Percentiles rank a stretch among this genome's conserved stretches.
These are phyloP conservation scores for Dendrolimus kikuchii DNA, from an alignment of 1,140 invertebrate species.

Conservation along the genomic window DNA sequence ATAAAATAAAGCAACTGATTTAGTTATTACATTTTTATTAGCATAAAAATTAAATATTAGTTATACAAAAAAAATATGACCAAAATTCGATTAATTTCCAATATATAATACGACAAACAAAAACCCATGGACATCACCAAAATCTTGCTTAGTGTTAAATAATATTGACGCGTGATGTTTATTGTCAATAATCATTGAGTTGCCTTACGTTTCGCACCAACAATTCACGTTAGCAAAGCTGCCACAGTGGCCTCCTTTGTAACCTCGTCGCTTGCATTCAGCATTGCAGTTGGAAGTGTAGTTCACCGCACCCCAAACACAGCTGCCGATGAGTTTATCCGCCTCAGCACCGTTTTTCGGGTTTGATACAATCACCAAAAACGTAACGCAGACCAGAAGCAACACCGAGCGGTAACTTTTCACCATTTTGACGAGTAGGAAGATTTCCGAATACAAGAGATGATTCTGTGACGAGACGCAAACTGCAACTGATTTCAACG, in stretches of 20 bases:
- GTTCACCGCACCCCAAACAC: conserved; percentile 24
- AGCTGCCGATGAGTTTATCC: conserved; percentile 23
- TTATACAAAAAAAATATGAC: too few relatives aligned
- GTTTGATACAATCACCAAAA: conserved; percentile 18
- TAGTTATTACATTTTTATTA: too few relatives aligned
- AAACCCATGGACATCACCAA: neutral
- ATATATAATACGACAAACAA: too few relatives aligned
- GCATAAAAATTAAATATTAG: too few relatives aligned
- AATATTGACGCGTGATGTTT: neutral
- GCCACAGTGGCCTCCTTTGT: conserved; percentile 25
- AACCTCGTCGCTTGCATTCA: conserved; percentile 24
- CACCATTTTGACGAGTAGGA: neutral
- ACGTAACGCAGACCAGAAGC: conserved; percentile 19
- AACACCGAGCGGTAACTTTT: conserved; percentile 9
- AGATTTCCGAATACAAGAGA: neutral
- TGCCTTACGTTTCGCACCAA: conserved; percentile 19
- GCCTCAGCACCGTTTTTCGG: conserved; percentile 14
- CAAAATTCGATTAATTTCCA: too few relatives aligned
- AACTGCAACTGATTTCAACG: neutral
- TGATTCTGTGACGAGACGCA: conserved; percentile 1
- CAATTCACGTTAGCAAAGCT: conserved; percentile 30
- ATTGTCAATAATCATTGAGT: too few relatives aligned
- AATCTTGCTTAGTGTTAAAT: conserved; percentile 2
- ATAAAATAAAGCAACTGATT: too few relatives aligned
- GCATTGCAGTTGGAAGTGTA: conserved; percentile 25